Base-by-base conservation (phyloP, 2,888 invertebrate species). In the Catocala fraxini region DNA sequence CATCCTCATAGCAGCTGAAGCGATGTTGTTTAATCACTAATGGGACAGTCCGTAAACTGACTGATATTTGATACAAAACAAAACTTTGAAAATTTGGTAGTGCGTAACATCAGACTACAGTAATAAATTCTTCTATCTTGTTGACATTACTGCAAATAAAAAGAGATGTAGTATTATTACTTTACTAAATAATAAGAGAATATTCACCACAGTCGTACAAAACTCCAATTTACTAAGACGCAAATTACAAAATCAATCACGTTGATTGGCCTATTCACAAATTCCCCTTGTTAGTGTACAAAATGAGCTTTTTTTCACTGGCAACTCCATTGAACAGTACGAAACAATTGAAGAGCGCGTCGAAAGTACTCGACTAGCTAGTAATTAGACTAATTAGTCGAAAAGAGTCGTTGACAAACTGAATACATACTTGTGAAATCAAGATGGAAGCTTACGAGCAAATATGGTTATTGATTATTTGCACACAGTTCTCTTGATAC, bases 231-330 rank as follows among this genome's bases (percentile, higher is more conserved):
- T 63, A 61, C 62, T 73, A 59, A 69, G 64, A 65, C 68, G 63
- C 34, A 59, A 65, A 73, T 60, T 65, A 68, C 54, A 75, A 80
- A 80, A 84, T 79, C 82, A 82, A 86, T 86, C 83, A 70, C 58
- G 25, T 65, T 80, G 84, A 86, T 86, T 85, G 82, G 81, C 68
- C 77, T 70, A 80, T 84, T 82, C 76, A 82, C 73, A 72, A 67
- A 71, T 59, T 34, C 25, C 68, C 49, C 56, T 71, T 69, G 68
- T 73, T 60, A 51, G 59, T 59, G 54, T 65, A 75, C 68, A 73
- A 73, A 70, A 67, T 54, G 74, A 47, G 63, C 74, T 75, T 39
- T 39, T 39, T 57, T 78, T 68, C 69, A 68, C 54, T 68, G 47
- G 53, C 35, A 59, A 51, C 65, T 58, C 60, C 35, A 64, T 61